Evolutionary conservation across 2,797 vertebrate genomes (phyloP).

Genomic region (Polyboroides typus): DNA sequence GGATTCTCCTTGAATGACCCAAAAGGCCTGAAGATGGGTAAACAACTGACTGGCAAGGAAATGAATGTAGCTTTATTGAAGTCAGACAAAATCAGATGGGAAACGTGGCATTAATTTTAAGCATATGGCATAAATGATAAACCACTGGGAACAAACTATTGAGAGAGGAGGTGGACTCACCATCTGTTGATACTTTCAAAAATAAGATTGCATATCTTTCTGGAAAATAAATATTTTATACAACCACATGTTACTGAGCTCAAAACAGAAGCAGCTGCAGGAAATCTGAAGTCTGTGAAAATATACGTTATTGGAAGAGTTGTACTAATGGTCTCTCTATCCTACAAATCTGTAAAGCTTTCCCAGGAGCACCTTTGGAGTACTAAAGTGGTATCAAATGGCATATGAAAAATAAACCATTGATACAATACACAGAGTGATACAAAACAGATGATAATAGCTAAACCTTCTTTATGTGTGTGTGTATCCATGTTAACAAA

Average conservation of each 20-base stretch:
- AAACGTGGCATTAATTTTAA: constrained; percentile 39
- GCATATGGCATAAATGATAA: constrained; percentile 41
- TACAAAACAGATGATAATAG: neutral
- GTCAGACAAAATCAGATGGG: constrained; percentile 10
- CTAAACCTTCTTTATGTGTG: neutral
- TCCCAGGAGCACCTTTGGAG: neutral
- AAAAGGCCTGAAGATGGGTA: neutral
- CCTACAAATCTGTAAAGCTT: neutral
- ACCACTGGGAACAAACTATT: constrained; percentile 55
- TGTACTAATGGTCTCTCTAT: neutral
- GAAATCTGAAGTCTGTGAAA: constrained; percentile 23
- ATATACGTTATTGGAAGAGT: neutral
- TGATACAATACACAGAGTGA: neutral
- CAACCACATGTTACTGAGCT: neutral
- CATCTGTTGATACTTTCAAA: constrained; percentile 44
- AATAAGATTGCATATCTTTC: constrained; percentile 3
- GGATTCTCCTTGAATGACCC: neutral
- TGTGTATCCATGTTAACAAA: neutral
- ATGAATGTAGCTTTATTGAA: neutral
- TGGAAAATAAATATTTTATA: constrained; percentile 56
- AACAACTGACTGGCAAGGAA: constrained; percentile 2
- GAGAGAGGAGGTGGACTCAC: neutral
- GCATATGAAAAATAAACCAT: neutral
- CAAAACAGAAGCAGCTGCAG: constrained; percentile 25
- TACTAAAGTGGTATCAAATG: neutral